Evolutionary conservation across 2,797 vertebrate genomes (phyloP).

Genomic region (Hyperoplus immaculatus): DNA sequence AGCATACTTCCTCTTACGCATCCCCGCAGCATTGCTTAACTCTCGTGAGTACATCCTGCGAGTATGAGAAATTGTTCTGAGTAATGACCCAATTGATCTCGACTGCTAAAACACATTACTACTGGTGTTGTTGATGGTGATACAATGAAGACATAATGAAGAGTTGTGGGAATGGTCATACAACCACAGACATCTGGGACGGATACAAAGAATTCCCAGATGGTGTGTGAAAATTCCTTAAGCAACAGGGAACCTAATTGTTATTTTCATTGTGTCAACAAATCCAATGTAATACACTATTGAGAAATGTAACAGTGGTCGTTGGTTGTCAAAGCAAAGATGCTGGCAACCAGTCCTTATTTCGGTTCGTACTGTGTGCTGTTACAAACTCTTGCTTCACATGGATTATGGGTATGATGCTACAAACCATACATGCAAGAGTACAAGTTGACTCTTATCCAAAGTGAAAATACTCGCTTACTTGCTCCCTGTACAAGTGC

Average conservation of each 20-base stretch:
- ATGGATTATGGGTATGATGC: neutral
- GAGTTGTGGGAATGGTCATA: neutral
- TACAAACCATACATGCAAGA: neutral
- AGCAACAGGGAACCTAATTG: neutral
- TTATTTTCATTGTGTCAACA: neutral
- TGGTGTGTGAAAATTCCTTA: neutral
- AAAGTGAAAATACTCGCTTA: neutral
- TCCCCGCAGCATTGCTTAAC: slow-evolving; percentile 51
- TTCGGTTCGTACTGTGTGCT: neutral
- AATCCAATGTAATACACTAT: neutral
- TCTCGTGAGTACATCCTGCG: slow-evolving; percentile 50
- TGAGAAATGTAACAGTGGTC: neutral
- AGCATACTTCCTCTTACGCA: slow-evolving; percentile 51
- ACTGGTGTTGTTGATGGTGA: neutral
- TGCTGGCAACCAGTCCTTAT: neutral
- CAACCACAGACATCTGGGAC: neutral
- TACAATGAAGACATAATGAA: neutral
- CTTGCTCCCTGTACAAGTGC: neutral
- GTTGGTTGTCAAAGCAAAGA: neutral
- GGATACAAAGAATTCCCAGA: no score
- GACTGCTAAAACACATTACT: neutral
- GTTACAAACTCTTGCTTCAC: neutral
- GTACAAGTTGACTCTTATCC: neutral
- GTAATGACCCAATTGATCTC: neutral
- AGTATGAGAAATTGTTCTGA: slow-evolving; percentile 25